Evolutionary conservation across 1,140 invertebrate genomes (phyloP), one percentile per base, ranked within the genome.

Genomic region (Zaprionus taronus): DNA sequence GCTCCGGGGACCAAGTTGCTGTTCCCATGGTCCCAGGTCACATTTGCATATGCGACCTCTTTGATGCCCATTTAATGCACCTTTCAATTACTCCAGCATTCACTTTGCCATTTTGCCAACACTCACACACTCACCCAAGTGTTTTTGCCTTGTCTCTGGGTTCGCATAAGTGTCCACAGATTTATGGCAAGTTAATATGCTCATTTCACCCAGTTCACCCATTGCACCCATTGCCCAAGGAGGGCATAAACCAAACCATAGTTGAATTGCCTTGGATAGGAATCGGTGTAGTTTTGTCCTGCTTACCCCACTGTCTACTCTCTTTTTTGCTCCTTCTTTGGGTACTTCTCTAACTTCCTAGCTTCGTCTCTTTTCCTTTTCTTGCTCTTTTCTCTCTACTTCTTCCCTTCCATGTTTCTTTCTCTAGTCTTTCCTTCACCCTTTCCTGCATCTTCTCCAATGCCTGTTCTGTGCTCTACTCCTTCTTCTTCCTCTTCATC

Each of bases 101-200:
- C 56, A 61, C 34, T 73, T 68, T 38, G 36, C 26, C 17, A 26
- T 17, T n/a, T 5, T 15, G 1, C 38, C 38, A 4, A 1, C 7
- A 36, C 34, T 15, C 36, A 5, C 36, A 38, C 36, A 38, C 36
- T 38, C 12, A 15, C n/a, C 15, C n/a, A 17, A 44, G 41, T 44
- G 6, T 44, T 6, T 31, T 9, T 2, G 41, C 15, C 38, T 41
- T 15, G 3, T 44, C 41, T 47, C 41, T 47, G 41, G 47, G 20
- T 51, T 5, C 47, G 17, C 24, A 26, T 12, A 53, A 15, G 6
- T 57, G 69, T 75, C 72, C 77, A 51, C 80, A 80, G 83, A 87
- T 87, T 86, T 86, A 86, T 86, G 44, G 84, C 80, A 86, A 89
- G 80, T 86, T 86, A 89, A 86, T 86, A 86, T 83, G 84, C 80